Base-by-base conservation (phyloP, 2,113 vertebrate species). In the Lepidothrix coronata region DNA sequence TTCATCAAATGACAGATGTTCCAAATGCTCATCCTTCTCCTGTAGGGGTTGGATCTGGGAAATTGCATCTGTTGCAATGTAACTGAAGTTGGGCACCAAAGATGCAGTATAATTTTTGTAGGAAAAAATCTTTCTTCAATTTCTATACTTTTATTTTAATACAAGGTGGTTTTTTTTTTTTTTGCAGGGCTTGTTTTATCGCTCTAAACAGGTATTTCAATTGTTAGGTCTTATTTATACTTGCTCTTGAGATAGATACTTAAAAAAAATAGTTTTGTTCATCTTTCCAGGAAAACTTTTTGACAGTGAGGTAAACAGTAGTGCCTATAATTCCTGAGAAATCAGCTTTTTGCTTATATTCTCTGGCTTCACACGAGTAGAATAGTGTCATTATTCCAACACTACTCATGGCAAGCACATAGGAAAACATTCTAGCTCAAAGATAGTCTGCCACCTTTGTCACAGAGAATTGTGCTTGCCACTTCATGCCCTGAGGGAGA, bases 41-140 rank as follows among this genome's bases (percentile, higher is more conserved):
- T 44, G 77, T 39, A 89, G 63, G n/a, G 39, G 5, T 14, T 94
- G 61, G 59, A 54, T 78, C 23, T 75, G 54, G 48, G 65, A 90
- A 85, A 95, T 95, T 54, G 72, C 51, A 94, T 93, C 79, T 95
- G 89, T 73, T 95, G 55, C 23, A 83, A 73, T 44, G 61, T 68
- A 95, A 79, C 62, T 91, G 37, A 72, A 77, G 44, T 94, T 80
- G 89, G 52, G 46, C 52, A 88, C 67, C 51, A 96, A 91, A 88
- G 17, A 48, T 59, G 62, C 16, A 89, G 73, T n/a, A 67, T 33
- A 67, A 55, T 49, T 83, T 88, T 39, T 5, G 30, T 51, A 90
- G 21, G 72, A 89, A 89, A 85, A n/a, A 82, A 54, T 51, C 21
- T 66, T 35, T 9, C 37, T 91, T 80, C 39, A 21, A 22, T 28